Evolutionary conservation across 1,140 invertebrate species (phyloP), one percentile per base, ranked within the genome.

Genomic region (Orius laevigatus): DNA sequence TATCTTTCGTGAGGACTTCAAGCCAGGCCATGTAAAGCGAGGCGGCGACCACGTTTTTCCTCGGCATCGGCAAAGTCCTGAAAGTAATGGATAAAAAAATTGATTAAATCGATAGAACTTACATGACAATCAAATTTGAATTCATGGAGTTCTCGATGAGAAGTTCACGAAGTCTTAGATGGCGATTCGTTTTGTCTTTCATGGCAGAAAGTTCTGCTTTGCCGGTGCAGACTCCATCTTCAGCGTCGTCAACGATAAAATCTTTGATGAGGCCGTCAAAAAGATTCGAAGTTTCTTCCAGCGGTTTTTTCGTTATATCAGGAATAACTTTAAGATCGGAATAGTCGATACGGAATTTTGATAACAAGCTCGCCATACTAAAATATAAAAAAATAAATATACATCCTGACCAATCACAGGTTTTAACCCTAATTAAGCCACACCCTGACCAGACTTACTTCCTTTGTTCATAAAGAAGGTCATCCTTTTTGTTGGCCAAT

Each of bases 331-430:
- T 85, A 48, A 97, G 67, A 52, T 92, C 87, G 0, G 88, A 88
- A 64, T 90, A 96, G 64, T 95, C 90, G 56, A 98, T 97, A 41
- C 93, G 74, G 66, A 98, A 97, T 69, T 96, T 97, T 0, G 88
- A 83, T 25, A 97, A 64, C 11, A 98, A 67, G 55, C 89, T 91
- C 9, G 90, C 91, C 87, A 98, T 92, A 53, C 85, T 89, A 60
- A 9, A 68, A 65, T 56, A 52, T 51, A 55, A 41, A 55, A 48
- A 48, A 47, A 36, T n/a, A 15, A 31, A 39, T 12, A 25, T n/a
- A 35, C 2, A 34, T 46, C 31, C n/a, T 31, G n/a, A 25, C n/a
- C n/a, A n/a, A n/a, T n/a, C n/a, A n/a, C n/a, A 31, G 5, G 2
- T 25, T 12, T 32, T 46, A 15, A n/a, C n/a, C n/a, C 18, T 15